Evolutionary conservation across 2,797 vertebrate genomes (phyloP).

Genomic region (Taenioides sp.): DNA sequence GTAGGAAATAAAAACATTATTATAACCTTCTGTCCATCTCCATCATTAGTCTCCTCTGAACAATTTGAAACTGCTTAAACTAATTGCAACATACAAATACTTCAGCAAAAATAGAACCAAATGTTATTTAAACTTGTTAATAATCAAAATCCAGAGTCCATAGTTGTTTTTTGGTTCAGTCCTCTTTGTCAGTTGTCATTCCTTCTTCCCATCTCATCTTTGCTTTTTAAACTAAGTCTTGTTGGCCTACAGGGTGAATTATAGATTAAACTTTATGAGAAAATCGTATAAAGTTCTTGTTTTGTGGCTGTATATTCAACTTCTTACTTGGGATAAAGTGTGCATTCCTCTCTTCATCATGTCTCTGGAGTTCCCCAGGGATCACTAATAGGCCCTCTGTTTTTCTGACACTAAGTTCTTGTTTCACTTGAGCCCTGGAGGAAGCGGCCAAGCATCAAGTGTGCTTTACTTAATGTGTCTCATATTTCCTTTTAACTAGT

Average conservation of each 20-base stretch:
- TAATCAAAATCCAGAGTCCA: no score
- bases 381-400: slow-evolving; percentile 9
- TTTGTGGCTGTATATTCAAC: slow-evolving; percentile 24
- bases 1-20: neutral
- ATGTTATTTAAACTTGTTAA: neutral
- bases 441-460: slow-evolving; percentile 14
- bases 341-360: slow-evolving; percentile 32
- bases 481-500: slow-evolving; percentile 17
- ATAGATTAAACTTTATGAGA: neutral
- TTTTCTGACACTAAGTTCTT: neutral
- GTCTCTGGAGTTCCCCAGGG: slow-evolving; percentile 9
- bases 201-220: neutral
- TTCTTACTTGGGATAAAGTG: slow-evolving; percentile 4
- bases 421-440: slow-evolving; percentile 9
- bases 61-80: neutral
- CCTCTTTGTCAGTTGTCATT: neutral
- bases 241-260: slow-evolving; percentile 21
- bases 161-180: neutral
- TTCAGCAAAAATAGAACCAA: neutral
- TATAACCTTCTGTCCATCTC: no score
- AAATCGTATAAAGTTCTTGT: slow-evolving; percentile 23
- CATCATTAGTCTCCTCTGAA: no score
- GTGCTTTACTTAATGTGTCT: slow-evolving; percentile 4
- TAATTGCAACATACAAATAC: neutral
- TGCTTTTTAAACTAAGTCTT: neutral